These are phyloP conservation scores for Notospermus geniculatus DNA, from an alignment of 1,140 invertebrate genomes.

Conservation along the genomic window DNA sequence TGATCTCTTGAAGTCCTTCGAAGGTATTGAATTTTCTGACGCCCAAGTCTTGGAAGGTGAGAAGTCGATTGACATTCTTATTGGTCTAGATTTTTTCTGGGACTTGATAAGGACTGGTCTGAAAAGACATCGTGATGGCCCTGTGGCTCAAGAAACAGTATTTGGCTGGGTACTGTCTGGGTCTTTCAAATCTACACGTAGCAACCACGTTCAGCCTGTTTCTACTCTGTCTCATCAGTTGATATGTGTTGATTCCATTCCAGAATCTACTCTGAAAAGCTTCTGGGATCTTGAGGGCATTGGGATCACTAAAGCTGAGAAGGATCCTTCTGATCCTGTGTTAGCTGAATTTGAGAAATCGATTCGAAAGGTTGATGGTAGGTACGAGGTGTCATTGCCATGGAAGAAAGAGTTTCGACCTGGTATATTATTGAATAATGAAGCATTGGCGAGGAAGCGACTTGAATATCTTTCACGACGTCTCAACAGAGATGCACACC, in stretches of 20 bases:
- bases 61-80: conserved; percentile 5
- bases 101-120: background rate
- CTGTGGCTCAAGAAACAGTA: background rate
- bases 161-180: conserved; percentile 11
- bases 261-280: too few relatives aligned
- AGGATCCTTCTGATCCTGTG: background rate
- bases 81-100: conserved; percentile 4
- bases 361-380: background rate
- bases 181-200: background rate
- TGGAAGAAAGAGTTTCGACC: background rate
- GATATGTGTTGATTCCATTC: background rate
- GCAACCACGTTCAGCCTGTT: background rate
- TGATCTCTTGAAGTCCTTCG: background rate
- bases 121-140: background rate
- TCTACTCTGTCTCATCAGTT: background rate
- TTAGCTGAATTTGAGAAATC: background rate
- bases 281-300: conserved; percentile 4
- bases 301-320: too few relatives aligned
- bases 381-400: conserved; percentile 6
- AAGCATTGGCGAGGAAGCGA: too few relatives aligned
- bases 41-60: too few relatives aligned
- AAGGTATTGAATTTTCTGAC: background rate
- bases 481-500: background rate
- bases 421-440: background rate
- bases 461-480: background rate